These are phyloP conservation scores for Lucilia sericata DNA, from an alignment of 1,140 invertebrate genomes.

Conservation along the genomic window DNA sequence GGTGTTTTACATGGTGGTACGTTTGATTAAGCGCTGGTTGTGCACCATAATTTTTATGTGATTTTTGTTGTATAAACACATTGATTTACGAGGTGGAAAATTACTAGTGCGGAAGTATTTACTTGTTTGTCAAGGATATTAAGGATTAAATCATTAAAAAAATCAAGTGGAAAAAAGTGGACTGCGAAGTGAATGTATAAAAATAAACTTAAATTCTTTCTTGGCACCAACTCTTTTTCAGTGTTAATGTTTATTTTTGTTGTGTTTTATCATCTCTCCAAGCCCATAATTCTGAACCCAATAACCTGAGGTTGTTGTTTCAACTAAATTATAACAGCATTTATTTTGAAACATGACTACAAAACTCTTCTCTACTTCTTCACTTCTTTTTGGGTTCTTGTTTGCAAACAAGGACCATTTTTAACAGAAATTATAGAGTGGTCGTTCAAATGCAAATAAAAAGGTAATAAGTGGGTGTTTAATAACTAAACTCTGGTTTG, in stretches of 20 bases:
- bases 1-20: not conserved
- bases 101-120: slow-evolving; percentile 39
- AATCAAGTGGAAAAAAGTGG: not conserved
- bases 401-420: not conserved
- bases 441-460: slow-evolving; percentile 65
- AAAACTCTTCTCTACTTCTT: no score
- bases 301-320: slow-evolving; percentile 39
- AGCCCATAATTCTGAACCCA: slow-evolving; percentile 28
- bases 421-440: slow-evolving; percentile 56
- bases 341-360: not conserved
- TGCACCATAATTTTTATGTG: slow-evolving; percentile 40
- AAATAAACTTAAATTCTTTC: not conserved
- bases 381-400: no score
- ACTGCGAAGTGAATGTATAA: not conserved
- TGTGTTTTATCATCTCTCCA: not conserved
- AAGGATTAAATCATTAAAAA: slow-evolving; percentile 33
- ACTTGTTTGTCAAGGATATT: slow-evolving; percentile 35
- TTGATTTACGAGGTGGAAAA: slow-evolving; percentile 42
- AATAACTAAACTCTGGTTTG: slow-evolving; percentile 59
- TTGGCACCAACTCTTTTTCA: not conserved
- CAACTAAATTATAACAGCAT: slow-evolving; percentile 33
- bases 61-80: not conserved
- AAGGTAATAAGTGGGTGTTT: slow-evolving; percentile 67
- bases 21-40: slow-evolving; percentile 13
- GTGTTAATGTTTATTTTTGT: not conserved